Evolutionary conservation across 2,797 vertebrate species (phyloP).

Genomic region (Aulostomus chinensis): DNA sequence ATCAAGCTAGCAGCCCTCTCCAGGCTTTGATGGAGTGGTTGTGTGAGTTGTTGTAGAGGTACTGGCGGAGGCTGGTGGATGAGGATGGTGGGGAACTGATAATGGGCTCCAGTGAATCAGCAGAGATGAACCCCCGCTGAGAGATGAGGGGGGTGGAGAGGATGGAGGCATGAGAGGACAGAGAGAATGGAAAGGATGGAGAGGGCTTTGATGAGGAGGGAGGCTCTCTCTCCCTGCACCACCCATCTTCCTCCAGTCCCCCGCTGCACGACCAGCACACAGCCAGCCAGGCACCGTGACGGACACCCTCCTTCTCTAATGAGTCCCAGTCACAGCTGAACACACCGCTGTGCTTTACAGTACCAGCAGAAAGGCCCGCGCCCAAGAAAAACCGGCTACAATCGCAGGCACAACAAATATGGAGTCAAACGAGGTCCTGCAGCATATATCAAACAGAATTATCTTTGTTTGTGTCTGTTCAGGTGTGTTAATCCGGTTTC

Average conservation of each 20-base stretch:
- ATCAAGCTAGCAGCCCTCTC: constrained; percentile 50
- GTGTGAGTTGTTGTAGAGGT: constrained; percentile 62
- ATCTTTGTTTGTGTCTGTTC: constrained; percentile 47
- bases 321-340: constrained; percentile 76
- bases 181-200: neutral
- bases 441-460: constrained; percentile 36
- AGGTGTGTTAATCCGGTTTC: constrained; percentile 32
- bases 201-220: constrained; percentile 16
- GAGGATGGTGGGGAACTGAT: constrained; percentile 11
- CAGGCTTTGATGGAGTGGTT: constrained; percentile 63
- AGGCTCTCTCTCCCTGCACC: constrained; percentile 18
- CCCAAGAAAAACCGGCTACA: constrained; percentile 41
- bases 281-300: constrained; percentile 65
- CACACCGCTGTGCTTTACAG: constrained; percentile 70
- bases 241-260: constrained; percentile 25
- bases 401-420: constrained; percentile 46
- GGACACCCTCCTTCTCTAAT: constrained; percentile 69
- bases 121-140: constrained; percentile 22
- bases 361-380: constrained; percentile 59
- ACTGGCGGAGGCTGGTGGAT: constrained; percentile 54
- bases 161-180: too few relatives aligned
- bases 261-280: constrained; percentile 56
- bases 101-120: constrained; percentile 20
- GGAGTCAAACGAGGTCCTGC: constrained; percentile 44
- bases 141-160: constrained; percentile 1